These are phyloP conservation scores for Melanotaenia nigrans DNA, from an alignment of 2,797 vertebrate genomes.

Conservation along the genomic window DNA sequence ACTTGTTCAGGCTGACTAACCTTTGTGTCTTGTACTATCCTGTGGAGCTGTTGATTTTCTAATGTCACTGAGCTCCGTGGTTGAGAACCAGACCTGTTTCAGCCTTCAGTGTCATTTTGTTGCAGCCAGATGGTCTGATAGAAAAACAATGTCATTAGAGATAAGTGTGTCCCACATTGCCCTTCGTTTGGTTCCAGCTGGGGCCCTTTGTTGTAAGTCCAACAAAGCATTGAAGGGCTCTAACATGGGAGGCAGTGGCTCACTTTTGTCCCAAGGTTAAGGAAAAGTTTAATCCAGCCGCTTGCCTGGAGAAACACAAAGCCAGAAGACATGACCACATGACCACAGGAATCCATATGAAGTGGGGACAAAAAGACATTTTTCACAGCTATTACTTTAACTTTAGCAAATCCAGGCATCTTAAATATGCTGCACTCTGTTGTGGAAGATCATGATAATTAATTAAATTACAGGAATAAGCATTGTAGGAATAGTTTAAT, in stretches of 20 bases:
- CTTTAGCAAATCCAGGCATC: too few species aligned
- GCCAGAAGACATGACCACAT: constrained; percentile 8
- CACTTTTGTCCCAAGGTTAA: background rate
- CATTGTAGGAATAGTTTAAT: too few species aligned
- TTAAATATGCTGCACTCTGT: too few species aligned
- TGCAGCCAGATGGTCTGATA: background rate
- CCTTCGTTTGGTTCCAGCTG: background rate
- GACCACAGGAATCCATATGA: constrained; percentile 7
- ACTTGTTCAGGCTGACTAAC: background rate
- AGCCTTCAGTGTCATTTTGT: background rate
- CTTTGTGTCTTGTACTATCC: background rate
- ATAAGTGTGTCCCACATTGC: background rate
- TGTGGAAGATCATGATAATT: background rate
- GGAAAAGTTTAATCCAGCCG: constrained; percentile 11
- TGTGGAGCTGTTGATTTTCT: background rate
- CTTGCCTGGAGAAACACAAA: constrained; percentile 6
- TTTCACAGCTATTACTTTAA: too few species aligned
- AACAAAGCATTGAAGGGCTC: background rate
- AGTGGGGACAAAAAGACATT: background rate
- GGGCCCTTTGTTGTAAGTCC: background rate
- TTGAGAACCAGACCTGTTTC: background rate
- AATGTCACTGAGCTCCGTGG: background rate
- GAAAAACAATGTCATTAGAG: background rate
- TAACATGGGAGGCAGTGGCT: background rate
- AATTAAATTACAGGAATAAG: too few species aligned